Percentiles rank a stretch among this genome's conserved stretches.
These are phyloP conservation scores for Cavia porcellus DNA, from an alignment of 2,113 vertebrate species.

Conservation along the genomic window DNA sequence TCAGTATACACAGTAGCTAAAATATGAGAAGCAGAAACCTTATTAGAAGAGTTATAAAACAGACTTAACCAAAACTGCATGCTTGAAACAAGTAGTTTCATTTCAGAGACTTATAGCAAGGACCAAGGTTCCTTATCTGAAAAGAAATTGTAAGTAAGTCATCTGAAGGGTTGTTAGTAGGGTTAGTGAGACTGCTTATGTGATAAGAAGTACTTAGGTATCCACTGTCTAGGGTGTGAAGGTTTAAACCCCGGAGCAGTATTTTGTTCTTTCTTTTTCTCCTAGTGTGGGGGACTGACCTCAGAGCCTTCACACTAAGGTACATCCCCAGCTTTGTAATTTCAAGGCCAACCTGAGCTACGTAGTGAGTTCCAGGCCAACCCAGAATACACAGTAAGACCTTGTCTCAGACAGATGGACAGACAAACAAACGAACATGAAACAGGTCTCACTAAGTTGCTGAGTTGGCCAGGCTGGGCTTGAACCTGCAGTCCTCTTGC, in stretches of 20 bases:
- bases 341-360: background rate
- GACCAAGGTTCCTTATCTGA: background rate
- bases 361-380: background rate
- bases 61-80: constrained; percentile 58
- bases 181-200: background rate
- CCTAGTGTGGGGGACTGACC: background rate
- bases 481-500: background rate
- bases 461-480: background rate
- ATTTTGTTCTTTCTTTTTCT: background rate
- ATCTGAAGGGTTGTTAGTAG: background rate
- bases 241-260: constrained; percentile 31
- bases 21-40: constrained; percentile 10
- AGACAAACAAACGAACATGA: background rate
- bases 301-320: background rate
- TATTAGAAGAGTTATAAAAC: constrained; percentile 48
- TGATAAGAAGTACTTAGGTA: background rate
- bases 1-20: background rate
- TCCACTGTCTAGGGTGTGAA: background rate
- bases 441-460: background rate
- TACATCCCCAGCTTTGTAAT: background rate
- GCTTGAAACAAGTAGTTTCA: constrained; percentile 1
- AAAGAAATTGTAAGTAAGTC: constrained; percentile 58
- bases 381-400: background rate
- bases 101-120: background rate
- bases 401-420: background rate